Evolutionary conservation across 2,113 vertebrate species (phyloP).

Genomic region (Gobiocypris rarus): DNA sequence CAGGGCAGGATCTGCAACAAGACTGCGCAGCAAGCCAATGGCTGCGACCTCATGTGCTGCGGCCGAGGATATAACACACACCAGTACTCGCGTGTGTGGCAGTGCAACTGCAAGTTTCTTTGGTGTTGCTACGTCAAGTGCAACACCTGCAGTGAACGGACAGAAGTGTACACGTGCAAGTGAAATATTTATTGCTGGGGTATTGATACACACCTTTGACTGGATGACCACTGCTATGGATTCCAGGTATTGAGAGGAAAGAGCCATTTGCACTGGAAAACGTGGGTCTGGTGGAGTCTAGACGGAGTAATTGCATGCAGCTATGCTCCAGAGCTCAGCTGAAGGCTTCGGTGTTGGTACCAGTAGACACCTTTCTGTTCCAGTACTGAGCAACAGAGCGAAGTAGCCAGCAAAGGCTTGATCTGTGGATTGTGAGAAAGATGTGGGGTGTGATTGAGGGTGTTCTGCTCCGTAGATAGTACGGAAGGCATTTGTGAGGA

Average conservation of each 20-base stretch:
- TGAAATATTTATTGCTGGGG: conserved; percentile 71
- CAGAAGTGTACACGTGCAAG: conserved; percentile 95
- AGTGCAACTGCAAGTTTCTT: conserved; percentile 97
- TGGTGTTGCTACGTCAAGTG: conserved; percentile 98
- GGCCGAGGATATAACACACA: conserved; percentile 95
- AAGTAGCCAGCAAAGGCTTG: conserved; percentile 24
- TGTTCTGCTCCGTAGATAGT: conserved; percentile 53
- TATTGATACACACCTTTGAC: conserved; percentile 31
- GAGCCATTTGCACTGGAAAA: conserved; percentile 41
- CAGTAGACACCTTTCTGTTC: conserved; percentile 62
- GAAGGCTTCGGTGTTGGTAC: conserved; percentile 56
- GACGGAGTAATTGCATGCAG: conserved; percentile 29
- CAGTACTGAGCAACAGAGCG: conserved; percentile 53
- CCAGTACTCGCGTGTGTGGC: conserved; percentile 94
- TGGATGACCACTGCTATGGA: conserved; percentile 42
- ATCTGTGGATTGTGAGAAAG: conserved; percentile 28
- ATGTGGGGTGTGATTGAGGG: conserved; percentile 23
- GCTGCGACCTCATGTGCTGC: conserved; percentile 95
- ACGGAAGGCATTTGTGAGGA: conserved; percentile 29
- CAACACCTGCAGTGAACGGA: conserved; percentile 96
- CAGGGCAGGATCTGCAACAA: conserved; percentile 95
- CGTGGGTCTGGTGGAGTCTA: conserved; percentile 3
- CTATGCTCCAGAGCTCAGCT: conserved; percentile 33
- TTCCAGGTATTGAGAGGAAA: conserved; percentile 41
- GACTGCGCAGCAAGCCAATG: conserved; percentile 86